A percentile compares a stretch with the other conserved stretches of the same genome.
Evolutionary conservation across 2,888 invertebrate species (phyloP).

Genomic region (Clistopyga incitator): DNA sequence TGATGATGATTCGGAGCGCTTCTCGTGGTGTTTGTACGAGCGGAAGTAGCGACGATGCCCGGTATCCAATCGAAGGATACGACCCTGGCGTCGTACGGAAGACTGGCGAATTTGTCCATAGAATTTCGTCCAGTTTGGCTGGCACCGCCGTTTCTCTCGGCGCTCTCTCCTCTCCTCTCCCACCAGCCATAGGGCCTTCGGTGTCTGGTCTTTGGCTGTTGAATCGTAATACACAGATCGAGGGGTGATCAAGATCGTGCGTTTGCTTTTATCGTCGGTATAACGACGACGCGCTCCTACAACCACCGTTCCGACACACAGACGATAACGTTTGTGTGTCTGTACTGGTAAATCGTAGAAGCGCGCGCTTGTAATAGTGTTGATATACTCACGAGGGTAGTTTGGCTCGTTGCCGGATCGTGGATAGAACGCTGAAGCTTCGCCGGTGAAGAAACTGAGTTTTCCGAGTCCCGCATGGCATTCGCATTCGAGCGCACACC

Average conservation of each 20-base stretch:
- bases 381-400: constrained; percentile 89
- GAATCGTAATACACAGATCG: constrained; percentile 70
- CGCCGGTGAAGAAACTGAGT: constrained; percentile 52
- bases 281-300: constrained; percentile 49
- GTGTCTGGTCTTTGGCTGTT: constrained; percentile 91
- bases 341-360: constrained; percentile 22
- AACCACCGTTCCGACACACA: neutral
- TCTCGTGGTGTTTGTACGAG: constrained; percentile 59
- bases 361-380: constrained; percentile 6
- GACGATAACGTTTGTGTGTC: constrained; percentile 15
- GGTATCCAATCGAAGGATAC: constrained; percentile 86
- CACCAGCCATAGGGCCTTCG: constrained; percentile 90
- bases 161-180: constrained; percentile 65
- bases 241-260: constrained; percentile 62
- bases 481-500: constrained; percentile 41
- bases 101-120: constrained; percentile 88
- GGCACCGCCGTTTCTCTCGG: constrained; percentile 83
- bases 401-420: constrained; percentile 88
- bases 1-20: constrained; percentile 59
- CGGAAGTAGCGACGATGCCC: constrained; percentile 85
- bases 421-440: constrained; percentile 53
- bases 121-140: constrained; percentile 80
- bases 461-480: constrained; percentile 58
- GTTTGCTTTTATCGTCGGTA: constrained; percentile 56
- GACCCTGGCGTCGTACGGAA: constrained; percentile 87